phyloP scores from a whole-genome alignment of 2,113 vertebrate species.

The Chamaetylas fuelleborni region DNA sequence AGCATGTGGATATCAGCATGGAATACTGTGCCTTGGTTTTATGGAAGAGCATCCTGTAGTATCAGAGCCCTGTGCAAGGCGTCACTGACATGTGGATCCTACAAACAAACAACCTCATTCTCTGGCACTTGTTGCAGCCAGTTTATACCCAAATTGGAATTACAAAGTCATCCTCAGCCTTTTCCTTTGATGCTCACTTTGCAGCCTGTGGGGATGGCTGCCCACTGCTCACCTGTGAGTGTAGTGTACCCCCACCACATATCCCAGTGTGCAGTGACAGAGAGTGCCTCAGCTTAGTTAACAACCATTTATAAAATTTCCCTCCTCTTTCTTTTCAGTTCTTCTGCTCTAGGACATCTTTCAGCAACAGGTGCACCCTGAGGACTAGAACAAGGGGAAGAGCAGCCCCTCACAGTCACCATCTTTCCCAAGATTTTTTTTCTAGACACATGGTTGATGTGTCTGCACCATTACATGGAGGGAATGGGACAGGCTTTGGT shows the following conservation, averaged over 20 bases:
- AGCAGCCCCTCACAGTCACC: not conserved
- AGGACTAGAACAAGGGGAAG: not conserved
- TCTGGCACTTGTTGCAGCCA: not conserved
- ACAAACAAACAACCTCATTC: not conserved
- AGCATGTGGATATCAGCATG: not conserved
- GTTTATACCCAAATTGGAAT: not conserved
- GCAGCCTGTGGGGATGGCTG: fast-evolving
- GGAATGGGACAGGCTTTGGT: not conserved
- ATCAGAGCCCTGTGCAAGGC: not conserved
- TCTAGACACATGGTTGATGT: not conserved
- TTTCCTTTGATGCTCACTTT: not conserved
- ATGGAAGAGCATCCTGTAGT: not conserved
- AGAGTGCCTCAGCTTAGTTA: not conserved
- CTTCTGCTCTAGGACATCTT: not conserved
- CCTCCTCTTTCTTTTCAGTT: not conserved
- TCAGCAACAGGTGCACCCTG: not conserved
- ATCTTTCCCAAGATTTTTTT: not conserved
- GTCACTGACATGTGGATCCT: fast-evolving
- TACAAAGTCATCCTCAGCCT: not conserved
- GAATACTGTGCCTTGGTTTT: not conserved
- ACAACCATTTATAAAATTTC: not conserved
- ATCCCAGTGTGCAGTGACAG: not conserved
- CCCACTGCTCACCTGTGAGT: not conserved
- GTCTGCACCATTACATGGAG: not conserved
- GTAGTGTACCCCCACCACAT: not conserved